Evolutionary conservation across 2,113 vertebrate species (phyloP).

Genomic region (Tragulus kanchil): DNA sequence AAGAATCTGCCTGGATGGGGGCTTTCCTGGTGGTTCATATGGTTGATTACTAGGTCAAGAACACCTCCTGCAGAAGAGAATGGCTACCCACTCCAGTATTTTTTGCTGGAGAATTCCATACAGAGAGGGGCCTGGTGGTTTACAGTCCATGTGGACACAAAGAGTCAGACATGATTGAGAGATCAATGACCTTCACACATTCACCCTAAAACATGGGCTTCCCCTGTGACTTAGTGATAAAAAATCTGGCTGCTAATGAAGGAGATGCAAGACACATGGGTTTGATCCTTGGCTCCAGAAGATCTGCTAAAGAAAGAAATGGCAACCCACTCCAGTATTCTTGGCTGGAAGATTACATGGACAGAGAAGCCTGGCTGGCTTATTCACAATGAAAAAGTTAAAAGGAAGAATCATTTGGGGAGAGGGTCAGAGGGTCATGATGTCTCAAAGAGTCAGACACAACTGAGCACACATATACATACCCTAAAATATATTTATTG

Average conservation of each 20-base stretch:
- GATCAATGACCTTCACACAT: neutral
- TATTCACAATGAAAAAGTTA: too few relatives aligned
- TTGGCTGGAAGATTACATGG: neutral
- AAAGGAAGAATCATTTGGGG: too few relatives aligned
- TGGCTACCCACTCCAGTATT: neutral
- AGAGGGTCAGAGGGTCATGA: too few relatives aligned
- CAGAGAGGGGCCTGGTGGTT: neutral
- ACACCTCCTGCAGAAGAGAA: neutral
- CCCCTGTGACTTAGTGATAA: neutral
- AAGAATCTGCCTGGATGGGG: neutral
- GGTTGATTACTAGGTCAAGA: too few relatives aligned
- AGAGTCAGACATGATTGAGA: fast-evolving
- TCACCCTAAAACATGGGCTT: neutral
- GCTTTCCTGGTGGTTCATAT: too few relatives aligned
- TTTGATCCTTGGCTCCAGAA: neutral
- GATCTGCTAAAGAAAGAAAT: neutral
- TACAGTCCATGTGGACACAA: neutral
- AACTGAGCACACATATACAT: neutral
- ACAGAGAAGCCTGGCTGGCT: neutral
- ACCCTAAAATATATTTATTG: neutral
- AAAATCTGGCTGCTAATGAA: neutral
- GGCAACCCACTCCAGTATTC: neutral
- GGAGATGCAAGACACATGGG: neutral
- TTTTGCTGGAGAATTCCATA: neutral
- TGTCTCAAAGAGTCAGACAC: neutral